Percentiles rank a stretch among this genome's conserved stretches.
These are phyloP conservation scores for Delichon dasypus DNA, from an alignment of 2,797 vertebrate genomes.

Conservation along the genomic window DNA sequence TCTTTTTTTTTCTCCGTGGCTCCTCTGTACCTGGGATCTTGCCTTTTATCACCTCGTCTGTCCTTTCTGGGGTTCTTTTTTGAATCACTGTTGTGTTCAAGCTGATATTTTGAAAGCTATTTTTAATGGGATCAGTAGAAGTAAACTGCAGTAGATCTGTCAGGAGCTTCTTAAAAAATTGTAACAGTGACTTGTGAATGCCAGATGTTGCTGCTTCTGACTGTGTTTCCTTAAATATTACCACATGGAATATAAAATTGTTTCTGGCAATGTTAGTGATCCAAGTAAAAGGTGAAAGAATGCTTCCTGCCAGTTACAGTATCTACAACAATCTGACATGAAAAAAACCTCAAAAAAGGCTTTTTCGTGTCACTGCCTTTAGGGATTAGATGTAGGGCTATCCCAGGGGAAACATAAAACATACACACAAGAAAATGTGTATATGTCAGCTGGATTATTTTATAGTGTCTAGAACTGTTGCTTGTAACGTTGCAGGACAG, in stretches of 20 bases:
- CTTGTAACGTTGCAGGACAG: neutral
- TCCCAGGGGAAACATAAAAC: neutral
- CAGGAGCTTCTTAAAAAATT: neutral
- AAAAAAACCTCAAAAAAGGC: accelerated
- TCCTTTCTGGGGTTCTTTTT: neutral
- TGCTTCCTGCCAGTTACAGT: neutral
- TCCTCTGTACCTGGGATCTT: neutral
- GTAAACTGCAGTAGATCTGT: neutral
- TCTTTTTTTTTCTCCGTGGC: neutral
- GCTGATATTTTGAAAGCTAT: neutral
- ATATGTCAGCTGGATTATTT: neutral
- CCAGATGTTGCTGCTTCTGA: neutral
- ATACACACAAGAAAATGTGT: neutral
- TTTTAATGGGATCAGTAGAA: neutral
- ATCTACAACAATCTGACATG: neutral
- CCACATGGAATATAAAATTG: neutral
- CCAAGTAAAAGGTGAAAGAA: neutral
- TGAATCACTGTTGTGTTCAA: neutral
- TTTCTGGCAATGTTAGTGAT: neutral
- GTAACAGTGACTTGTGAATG: neutral
- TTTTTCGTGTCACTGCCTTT: accelerated
- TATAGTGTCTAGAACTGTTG: neutral
- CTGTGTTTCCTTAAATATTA: neutral
- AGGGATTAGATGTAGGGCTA: neutral
- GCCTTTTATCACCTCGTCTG: neutral